Evolutionary conservation across 2,888 invertebrate species (phyloP), one percentile per base, ranked within the genome.

Genomic region (Ditula angustiorana): DNA sequence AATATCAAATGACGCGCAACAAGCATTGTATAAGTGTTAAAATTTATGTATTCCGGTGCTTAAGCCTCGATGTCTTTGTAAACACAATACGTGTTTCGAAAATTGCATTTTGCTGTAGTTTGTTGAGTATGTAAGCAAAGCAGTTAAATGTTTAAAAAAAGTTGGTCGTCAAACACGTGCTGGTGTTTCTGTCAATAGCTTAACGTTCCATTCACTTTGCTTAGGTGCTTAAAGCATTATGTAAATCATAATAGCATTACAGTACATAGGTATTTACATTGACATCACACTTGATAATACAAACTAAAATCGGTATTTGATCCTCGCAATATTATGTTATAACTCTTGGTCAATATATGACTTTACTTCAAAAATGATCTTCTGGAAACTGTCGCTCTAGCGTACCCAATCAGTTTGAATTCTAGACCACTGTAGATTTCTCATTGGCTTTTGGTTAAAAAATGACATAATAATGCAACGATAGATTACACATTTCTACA

Each of bases 11-110:
- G 33, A 19, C 57, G 28, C 26, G 49, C 26, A 35, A 37, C 55
- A 55, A 16, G 24, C 19, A 23, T 56, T 56, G 62, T 62, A 56
- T 62, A 62, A 62, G 37, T 57, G 47, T 49, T 33, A 62, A 57
- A 23, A 57, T 50, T 56, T 57, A 62, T 57, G 37, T 55, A 61
- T 62, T 49, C 55, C n/a, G 24, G n/a, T n/a, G 16, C 13, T 23
- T 5, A 23, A 46, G 3, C 26, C 11, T 28, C 41, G 19, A 35
- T 41, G 23, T 62, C 19, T 56, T 56, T 41, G 41, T 50, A 53
- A 46, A 21, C 47, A 35, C 35, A 16, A 23, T 46, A 46, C 46
- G 46, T 61, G 61, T 61, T 23, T 55, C 37, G 55, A 26, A 61
- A 55, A 61, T 37, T 47, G 47, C 3, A 35, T 26, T n/a, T 55